Evolutionary conservation across 2,888 invertebrate genomes (phyloP), one percentile per base, ranked within the genome.

Genomic region (Ectropis crepuscularia): DNA sequence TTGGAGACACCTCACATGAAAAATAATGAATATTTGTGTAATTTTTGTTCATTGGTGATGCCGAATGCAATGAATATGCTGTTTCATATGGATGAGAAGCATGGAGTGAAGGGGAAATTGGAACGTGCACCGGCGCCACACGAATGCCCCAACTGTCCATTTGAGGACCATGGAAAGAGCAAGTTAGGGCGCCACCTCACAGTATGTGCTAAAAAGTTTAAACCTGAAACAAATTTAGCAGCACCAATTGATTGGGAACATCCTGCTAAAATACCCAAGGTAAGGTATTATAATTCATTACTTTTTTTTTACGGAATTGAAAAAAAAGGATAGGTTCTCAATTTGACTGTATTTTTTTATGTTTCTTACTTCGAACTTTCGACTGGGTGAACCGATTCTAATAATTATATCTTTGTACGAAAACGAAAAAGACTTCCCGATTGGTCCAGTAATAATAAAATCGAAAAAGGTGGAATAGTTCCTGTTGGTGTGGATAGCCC

Each of bases 241-340:
- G 98, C 98, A 6, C 97, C 98, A 0, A 89, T 95, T 0, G 98
- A 98, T 80, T 98, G 97, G 97, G 98, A 98, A 80, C 98, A 98
- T 0, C 98, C 98, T 0, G 98, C 98, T 5, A 98, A 98, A 88
- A 97, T 98, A 88, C 97, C 98, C 67, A 95, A 96, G 90, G 94
- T 96, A 37, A 45, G 54, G 45, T 8, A 6, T 12, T 10, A 12
- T 11, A 38, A 6, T 6, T 10, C 5, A 41, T 7, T 41, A 41
- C 5, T 9, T 54, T 42, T 16, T 10, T 7, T 16, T 4, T 36
- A n/a, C n/a, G 2, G 11, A 6, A 0, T n/a, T 10, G n/a, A 47
- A 28, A 28, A 28, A 28, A 28, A 28, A 28, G 1, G 1, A 28
- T 28, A 28, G 16, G n/a, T n/a, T n/a, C n/a, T n/a, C n/a, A n/a